phyloP scores from a whole-genome alignment of 2,888 invertebrate genomes.

The Tetragnatha montana region DNA sequence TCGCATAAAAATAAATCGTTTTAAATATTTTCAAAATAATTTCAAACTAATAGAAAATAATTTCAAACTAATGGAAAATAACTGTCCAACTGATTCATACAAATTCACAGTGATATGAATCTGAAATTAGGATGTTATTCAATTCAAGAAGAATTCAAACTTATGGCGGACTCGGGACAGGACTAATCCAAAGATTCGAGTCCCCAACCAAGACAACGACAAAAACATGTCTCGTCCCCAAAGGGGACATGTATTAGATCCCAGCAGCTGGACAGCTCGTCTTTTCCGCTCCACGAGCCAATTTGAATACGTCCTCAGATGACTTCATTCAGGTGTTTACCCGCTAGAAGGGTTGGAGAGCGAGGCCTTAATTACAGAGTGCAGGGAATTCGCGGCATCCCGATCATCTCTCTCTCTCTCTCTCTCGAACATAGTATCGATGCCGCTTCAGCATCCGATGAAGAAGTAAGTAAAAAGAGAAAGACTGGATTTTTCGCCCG shows the following conservation, averaged over 20 bases:
- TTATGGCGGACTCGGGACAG: no score
- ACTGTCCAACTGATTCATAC: no score
- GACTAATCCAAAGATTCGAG: no score
- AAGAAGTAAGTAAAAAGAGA: neutral
- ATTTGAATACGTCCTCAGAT: constrained; percentile 20
- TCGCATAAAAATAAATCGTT: no score
- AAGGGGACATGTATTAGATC: neutral
- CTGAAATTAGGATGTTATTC: no score
- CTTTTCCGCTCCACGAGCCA: neutral
- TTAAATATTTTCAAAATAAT: no score
- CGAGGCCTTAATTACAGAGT: constrained; percentile 44
- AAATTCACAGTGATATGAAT: no score
- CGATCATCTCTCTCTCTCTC: constrained; percentile 30
- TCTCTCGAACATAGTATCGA: constrained; percentile 38
- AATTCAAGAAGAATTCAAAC: no score
- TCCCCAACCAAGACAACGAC: no score
- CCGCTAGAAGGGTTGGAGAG: constrained; percentile 4
- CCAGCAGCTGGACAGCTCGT: neutral
- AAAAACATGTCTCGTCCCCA: no score
- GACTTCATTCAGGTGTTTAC: constrained; percentile 32
- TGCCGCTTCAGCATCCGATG: neutral
- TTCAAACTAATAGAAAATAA: no score
- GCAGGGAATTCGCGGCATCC: constrained; percentile 57
- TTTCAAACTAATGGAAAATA: no score
- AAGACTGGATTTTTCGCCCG: constrained; percentile 56